Base-by-base conservation (phyloP, 2,797 vertebrate species). In the Pogoniulus pusillus region DNA sequence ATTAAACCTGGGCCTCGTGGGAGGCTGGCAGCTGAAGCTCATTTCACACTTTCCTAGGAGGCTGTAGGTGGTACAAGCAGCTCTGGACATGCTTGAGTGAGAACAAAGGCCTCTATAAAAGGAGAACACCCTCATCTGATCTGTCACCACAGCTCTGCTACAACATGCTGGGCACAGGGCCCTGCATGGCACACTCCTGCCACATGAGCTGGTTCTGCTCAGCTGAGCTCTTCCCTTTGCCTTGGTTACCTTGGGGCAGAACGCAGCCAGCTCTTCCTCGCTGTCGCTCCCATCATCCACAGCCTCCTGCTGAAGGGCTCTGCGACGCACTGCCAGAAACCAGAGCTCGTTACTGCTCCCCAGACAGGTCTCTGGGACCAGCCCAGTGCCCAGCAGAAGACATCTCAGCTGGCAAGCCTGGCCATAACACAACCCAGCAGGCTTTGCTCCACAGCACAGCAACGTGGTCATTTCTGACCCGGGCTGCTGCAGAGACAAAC, bases 221-320 rank as follows among this genome's bases (percentile, higher is more conserved):
- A 41, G 29, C 66, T 34, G 30, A 88, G 70, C 71, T 77, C 29
- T 62, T 27, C 43, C 22, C 11, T 60, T 18, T 29, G 0, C 0
- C 18, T 55, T 43, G 0, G 0, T 97, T 98, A 99, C 99, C 93
- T 97, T 98, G 80, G 99, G 99, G 86, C 99, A 99, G 97, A 99
- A 99, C 0, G 99, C 99, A 35, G 99, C 99, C 49, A 99, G 97
- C 94, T 99, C 99, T 94, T 99, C 99, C 93, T 99, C 99, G 0
- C 99, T 99, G 97, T 99, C 99, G 51, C 98, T 99, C 83, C 90
- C 98, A 27, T 98, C 97, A 6, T 97, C 98, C 1, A 91, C 91
- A 47, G 87, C 89, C 37, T 97, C 97, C 29, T 96, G 97, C 17
- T 83, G 96, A 3, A 98, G 94, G 45, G 98, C 96, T 93, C 95